Conservation (phyloP, 2,888 invertebrate species). For the Drosophila putrida region DNA sequence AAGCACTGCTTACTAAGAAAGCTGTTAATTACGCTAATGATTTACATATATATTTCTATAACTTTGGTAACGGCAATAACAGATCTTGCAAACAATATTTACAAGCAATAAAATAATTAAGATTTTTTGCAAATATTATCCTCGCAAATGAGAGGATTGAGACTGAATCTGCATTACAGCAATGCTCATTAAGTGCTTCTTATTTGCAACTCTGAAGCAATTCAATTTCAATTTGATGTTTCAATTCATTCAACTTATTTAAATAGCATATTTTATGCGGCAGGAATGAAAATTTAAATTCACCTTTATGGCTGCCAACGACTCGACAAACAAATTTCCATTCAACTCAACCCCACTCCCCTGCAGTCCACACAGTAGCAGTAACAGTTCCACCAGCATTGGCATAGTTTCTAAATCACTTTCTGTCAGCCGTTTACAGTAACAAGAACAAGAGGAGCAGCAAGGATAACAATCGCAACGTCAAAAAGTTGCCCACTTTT, state of each 20-base stretch:
- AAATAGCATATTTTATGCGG: slow-evolving; percentile 43
- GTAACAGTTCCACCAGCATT: slow-evolving; percentile 27
- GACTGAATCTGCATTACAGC: slow-evolving; percentile 26
- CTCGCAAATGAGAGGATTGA: background rate
- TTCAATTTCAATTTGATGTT: slow-evolving; percentile 58
- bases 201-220: slow-evolving; percentile 37
- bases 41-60: background rate
- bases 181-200: slow-evolving; percentile 22
- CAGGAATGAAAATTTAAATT: slow-evolving; percentile 72
- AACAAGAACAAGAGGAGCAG: slow-evolving; percentile 37
- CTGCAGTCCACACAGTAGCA: background rate
- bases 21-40: background rate
- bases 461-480: slow-evolving; percentile 76
- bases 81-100: slow-evolving; percentile 1
- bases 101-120: background rate
- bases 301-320: slow-evolving; percentile 69
- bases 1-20: background rate
- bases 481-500: slow-evolving; percentile 80
- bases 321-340: slow-evolving; percentile 51
- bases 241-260: slow-evolving; percentile 64
- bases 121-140: background rate
- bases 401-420: slow-evolving; percentile 80
- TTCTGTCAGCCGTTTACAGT: slow-evolving; percentile 72
- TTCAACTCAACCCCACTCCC: no score
- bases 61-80: background rate